Evolutionary conservation across 92 coral and sea anemone species (phyloP).

Genomic region (Montipora capitata): DNA sequence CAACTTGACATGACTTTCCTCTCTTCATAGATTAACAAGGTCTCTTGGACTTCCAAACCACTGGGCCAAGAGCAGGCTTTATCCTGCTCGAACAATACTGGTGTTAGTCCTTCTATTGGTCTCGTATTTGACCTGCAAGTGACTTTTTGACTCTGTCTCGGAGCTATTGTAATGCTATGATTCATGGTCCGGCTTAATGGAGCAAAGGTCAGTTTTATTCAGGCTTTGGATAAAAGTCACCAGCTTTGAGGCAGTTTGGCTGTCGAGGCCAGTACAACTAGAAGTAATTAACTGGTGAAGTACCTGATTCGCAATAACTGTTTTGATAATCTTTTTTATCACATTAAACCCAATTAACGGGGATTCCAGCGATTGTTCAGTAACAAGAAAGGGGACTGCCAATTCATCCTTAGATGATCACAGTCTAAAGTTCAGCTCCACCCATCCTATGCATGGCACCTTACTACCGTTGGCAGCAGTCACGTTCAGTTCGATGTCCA

Average conservation of each 20-base stretch:
- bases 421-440: background rate
- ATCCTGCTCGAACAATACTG: conserved; percentile 38
- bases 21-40: too few species aligned
- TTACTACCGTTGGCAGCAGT: too few species aligned
- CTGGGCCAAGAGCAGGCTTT: too few species aligned
- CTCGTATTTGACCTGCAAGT: conserved; percentile 25
- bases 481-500: too few species aligned
- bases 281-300: conserved; percentile 30
- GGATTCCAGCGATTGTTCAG: conserved; percentile 47
- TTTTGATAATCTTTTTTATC: conserved; percentile 51
- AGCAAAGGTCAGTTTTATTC: conserved; percentile 41
- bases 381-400: conserved; percentile 60
- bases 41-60: too few species aligned
- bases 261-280: conserved; percentile 16
- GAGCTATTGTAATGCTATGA: conserved; percentile 38
- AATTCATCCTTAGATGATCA: conserved; percentile 39
- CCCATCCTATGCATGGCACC: too few species aligned
- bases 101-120: conserved; percentile 1
- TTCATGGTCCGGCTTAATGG: conserved; percentile 46
- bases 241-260: conserved; percentile 2
- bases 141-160: background rate
- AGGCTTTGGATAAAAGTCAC: background rate
- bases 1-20: too few species aligned
- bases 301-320: background rate
- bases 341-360: conserved; percentile 74